Evolutionary conservation across 2,797 vertebrate species (phyloP).

Genomic region (Danio jaintianensis): DNA sequence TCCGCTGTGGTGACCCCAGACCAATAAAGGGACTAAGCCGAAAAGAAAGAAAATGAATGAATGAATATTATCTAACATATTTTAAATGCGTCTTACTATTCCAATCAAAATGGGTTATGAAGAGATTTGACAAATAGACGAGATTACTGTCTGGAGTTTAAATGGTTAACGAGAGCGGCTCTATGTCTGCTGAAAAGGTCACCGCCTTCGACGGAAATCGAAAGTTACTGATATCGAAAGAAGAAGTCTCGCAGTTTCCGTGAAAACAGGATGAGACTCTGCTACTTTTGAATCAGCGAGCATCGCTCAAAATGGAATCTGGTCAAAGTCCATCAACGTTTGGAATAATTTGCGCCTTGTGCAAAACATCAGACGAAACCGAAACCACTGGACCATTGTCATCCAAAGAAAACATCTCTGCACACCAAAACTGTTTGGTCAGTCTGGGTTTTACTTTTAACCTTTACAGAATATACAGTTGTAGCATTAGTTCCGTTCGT

Average conservation of each 20-base stretch:
- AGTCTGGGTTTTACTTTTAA: neutral
- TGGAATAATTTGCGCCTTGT: constrained; percentile 61
- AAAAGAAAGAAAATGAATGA: no score
- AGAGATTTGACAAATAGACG: neutral
- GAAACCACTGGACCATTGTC: constrained; percentile 64
- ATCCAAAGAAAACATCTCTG: constrained; percentile 58
- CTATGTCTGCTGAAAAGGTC: no score
- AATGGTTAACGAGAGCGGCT: neutral
- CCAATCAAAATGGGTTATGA: no score
- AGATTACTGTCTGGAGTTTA: neutral
- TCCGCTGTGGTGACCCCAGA: no score
- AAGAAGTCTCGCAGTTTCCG: no score
- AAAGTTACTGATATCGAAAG: neutral
- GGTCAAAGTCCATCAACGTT: neutral
- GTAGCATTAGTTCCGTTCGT: neutral
- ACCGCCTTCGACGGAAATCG: neutral
- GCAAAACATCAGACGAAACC: constrained; percentile 60
- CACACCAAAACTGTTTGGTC: constrained; percentile 80
- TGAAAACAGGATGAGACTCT: neutral
- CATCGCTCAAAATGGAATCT: neutral
- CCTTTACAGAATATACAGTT: neutral
- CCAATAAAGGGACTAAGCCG: no score
- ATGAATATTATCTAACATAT: no score
- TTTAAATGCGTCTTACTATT: no score
- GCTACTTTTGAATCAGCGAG: neutral